Conservation (phyloP, 2,888 invertebrate genomes). For the Chymomyza procnemis region DNA sequence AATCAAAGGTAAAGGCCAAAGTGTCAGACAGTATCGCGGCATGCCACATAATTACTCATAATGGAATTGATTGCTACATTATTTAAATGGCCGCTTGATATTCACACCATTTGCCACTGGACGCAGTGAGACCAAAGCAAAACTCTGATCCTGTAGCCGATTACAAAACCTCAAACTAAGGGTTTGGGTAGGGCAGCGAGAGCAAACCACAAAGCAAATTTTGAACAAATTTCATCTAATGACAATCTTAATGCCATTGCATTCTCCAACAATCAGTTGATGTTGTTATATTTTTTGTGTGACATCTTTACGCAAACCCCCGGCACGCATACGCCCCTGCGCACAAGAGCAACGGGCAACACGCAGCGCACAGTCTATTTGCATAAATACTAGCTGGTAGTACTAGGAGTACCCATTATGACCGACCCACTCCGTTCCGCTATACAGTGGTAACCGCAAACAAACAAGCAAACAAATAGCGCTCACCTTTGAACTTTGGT, state of each 20-base stretch:
- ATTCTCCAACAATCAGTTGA: constrained; percentile 20
- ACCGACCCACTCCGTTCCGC: background rate
- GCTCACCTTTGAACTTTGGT: constrained; percentile 62
- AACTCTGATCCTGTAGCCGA: background rate
- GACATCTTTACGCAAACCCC: background rate
- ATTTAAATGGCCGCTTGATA: constrained; percentile 34
- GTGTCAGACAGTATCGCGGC: background rate
- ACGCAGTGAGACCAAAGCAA: constrained; percentile 10
- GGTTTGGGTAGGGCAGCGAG: background rate
- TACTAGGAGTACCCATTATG: background rate
- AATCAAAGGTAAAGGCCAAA: constrained; percentile 18
- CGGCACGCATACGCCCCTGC: background rate
- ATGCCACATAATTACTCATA: constrained; percentile 50
- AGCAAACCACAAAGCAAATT: constrained; percentile 51
- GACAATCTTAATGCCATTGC: constrained; percentile 36
- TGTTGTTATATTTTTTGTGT: background rate
- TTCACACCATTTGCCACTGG: constrained; percentile 22
- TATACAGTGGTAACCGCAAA: background rate
- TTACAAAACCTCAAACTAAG: too few relatives aligned
- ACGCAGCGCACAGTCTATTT: constrained; percentile 51
- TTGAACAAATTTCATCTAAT: constrained; percentile 45
- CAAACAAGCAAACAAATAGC: background rate
- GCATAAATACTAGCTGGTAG: constrained; percentile 59
- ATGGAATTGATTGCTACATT: constrained; percentile 49
- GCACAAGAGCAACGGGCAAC: constrained; percentile 19